Evolutionary conservation across 2,797 vertebrate species (phyloP), one percentile per base, ranked within the genome.

Genomic region (Sibirionetta formosa): DNA sequence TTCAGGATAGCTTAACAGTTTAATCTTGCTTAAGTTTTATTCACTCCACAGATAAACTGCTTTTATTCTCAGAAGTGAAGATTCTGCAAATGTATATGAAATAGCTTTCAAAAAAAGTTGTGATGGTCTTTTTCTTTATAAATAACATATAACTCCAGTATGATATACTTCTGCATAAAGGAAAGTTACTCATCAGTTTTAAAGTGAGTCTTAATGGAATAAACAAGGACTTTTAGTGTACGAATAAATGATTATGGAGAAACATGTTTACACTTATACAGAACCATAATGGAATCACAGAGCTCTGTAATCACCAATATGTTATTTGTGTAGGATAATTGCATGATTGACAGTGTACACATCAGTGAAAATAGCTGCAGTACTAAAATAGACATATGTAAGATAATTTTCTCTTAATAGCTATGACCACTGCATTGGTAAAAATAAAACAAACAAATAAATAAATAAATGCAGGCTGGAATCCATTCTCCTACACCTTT

Each of bases 261-360:
- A 79, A 68, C 46, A 27, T 83, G 51, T 82, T 91, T 90, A 68
- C 14, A 18, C 58, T 75, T 3, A 0, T 73, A 68, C 27, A 91
- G 82, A 94, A 76, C 57, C 50, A 17, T 35, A 77, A 88, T n/a
- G 79, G 53, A 95, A 93, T 82, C 80, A 78, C 53, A 88, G 75
- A 89, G 51, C 76, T 80, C 22, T 0, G 1, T 65, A 89, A 90
- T 56, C 54, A 86, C 50, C 81, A 66, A 31, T 69, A 42, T 4
- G 7, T 57, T 89, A 84, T 71, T 83, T 79, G 50, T 65, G 57
- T 44, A 94, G 58, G 38, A 73, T 40, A 79, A 75, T 29, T 3
- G 0, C 12, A 17, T 44, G 71, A 83, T 3, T 83, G 88, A 70
- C 75, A 89, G 35, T 6, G 54, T 15, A 72, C 18, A 42, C 19